phyloP scores from a whole-genome alignment of 2,797 vertebrate species.

The Agapornis canus region DNA sequence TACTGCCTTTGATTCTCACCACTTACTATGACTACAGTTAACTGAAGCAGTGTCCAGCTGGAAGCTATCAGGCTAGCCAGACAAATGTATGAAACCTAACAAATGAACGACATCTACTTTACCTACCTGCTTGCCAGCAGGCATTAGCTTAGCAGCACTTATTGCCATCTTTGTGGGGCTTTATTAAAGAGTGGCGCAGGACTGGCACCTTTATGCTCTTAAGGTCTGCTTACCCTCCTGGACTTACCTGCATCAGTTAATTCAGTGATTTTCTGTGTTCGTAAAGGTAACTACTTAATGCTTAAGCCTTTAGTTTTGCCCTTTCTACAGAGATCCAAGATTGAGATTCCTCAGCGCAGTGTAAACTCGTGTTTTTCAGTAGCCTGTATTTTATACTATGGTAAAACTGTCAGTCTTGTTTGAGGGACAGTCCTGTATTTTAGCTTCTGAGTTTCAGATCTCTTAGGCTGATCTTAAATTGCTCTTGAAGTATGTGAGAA shows the following conservation, averaged over 20 bases:
- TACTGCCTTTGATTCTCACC: background rate
- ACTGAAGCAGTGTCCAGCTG: background rate
- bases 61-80: background rate
- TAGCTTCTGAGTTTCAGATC: background rate
- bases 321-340: background rate
- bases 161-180: background rate
- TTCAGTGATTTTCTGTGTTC: background rate
- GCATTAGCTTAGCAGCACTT: background rate
- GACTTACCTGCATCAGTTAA: background rate
- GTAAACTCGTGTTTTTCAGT: background rate
- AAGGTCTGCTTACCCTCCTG: background rate
- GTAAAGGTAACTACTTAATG: background rate
- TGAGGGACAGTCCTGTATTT: background rate
- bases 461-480: background rate
- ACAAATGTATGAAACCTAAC: background rate
- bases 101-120: background rate
- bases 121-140: background rate
- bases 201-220: background rate
- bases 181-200: background rate
- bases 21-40: background rate
- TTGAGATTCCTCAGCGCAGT: background rate
- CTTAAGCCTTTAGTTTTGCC: background rate
- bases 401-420: background rate
- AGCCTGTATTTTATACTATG: background rate
- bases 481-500: conserved; percentile 27